A percentile compares a stretch with the other conserved stretches of the same genome.
Evolutionary conservation across 1,140 invertebrate species (phyloP).

Genomic region (Dendroctonus ponderosae): DNA sequence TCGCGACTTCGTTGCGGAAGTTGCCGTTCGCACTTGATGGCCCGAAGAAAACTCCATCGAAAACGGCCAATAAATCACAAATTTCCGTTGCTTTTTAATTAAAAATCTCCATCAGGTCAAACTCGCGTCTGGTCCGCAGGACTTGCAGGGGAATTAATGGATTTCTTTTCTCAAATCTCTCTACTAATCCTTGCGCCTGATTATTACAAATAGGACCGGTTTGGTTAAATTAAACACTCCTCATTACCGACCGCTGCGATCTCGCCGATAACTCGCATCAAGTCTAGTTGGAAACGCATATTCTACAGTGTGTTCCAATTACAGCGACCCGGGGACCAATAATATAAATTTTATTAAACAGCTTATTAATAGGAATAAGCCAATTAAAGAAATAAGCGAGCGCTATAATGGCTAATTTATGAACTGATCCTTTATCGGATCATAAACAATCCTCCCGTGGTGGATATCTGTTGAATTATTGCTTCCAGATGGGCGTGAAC

Average conservation of each 20-base stretch:
- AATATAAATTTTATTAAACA: slow-evolving; percentile 15
- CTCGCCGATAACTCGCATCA: not conserved
- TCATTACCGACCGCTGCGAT: not conserved
- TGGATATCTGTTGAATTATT: no score
- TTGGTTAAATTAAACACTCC: not conserved
- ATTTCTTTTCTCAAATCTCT: not conserved
- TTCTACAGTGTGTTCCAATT: slow-evolving; percentile 6
- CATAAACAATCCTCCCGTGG: no score
- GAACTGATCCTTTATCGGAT: no score
- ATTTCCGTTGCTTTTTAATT: not conserved
- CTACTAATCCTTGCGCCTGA: not conserved
- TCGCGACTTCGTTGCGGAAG: slow-evolving; percentile 2
- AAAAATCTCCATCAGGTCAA: no score
- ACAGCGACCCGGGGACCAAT: slow-evolving; percentile 6
- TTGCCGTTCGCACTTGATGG: not conserved
- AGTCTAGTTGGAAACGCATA: not conserved
- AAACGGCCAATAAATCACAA: not conserved
- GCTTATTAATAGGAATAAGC: slow-evolving; percentile 19
- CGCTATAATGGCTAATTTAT: not conserved
- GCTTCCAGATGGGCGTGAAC: no score
- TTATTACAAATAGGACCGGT: not conserved
- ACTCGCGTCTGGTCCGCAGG: not conserved
- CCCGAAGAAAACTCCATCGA: not conserved
- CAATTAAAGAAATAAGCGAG: slow-evolving; percentile 20
- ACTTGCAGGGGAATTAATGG: no score